phyloP scores from a whole-genome alignment of 1,140 invertebrate species.

The Drosophila busckii region DNA sequence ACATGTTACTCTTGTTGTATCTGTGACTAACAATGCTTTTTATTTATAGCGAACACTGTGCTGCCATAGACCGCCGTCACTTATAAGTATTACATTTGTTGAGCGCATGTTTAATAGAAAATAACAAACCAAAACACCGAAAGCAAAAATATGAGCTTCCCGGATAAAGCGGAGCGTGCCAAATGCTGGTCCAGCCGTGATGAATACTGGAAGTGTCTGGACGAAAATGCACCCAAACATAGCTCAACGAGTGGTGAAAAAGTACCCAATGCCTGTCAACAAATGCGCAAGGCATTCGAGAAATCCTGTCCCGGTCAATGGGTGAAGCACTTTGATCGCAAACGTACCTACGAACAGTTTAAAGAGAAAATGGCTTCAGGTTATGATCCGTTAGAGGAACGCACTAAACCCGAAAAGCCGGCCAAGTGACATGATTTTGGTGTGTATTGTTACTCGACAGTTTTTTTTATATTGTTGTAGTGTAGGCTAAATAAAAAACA shows the following conservation, averaged over 20 bases:
- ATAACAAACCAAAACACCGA: too few species aligned
- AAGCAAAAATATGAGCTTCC: too few species aligned
- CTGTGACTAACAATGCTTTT: too few species aligned
- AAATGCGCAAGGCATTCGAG: slow-evolving; percentile 89
- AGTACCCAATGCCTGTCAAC: slow-evolving; percentile 83
- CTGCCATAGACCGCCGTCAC: too few species aligned
- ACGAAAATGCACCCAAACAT: slow-evolving; percentile 82
- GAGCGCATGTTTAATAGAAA: too few species aligned
- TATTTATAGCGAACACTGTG: too few species aligned
- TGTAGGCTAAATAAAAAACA: slow-evolving; percentile 51
- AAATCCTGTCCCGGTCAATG: slow-evolving; percentile 90
- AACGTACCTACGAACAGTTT: slow-evolving; percentile 91
- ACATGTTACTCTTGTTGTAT: too few species aligned
- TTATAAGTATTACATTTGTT: too few species aligned
- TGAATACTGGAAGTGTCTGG: slow-evolving; percentile 93
- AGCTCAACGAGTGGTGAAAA: slow-evolving; percentile 73
- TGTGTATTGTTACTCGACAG: slow-evolving; percentile 26
- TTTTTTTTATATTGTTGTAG: slow-evolving; percentile 50
- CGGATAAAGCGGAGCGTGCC: slow-evolving; percentile 88
- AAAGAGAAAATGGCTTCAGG: slow-evolving; percentile 93
- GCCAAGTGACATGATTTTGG: slow-evolving; percentile 26
- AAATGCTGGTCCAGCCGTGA: slow-evolving; percentile 92
- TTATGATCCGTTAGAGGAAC: slow-evolving; percentile 84
- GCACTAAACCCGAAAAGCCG: slow-evolving; percentile 19
- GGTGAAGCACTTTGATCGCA: slow-evolving; percentile 97